phyloP scores from a whole-genome alignment of 64 coral and sea anemone genomes.

The Dendrophyllia cribrosa region DNA sequence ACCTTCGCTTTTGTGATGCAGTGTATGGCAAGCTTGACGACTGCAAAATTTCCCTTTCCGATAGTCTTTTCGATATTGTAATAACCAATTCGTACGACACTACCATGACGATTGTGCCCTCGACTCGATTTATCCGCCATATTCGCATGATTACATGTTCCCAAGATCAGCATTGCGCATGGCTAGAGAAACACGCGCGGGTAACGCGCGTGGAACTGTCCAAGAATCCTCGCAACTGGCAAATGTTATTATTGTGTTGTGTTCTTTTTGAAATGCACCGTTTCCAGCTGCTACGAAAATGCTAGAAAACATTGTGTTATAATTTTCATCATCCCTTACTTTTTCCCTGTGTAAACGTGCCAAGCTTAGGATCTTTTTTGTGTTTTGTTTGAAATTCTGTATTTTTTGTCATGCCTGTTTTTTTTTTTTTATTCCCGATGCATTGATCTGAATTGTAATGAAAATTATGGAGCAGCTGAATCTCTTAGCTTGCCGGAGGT shows the following conservation, averaged over 20 bases:
- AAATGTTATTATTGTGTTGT: neutral
- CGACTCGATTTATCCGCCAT: conserved; percentile 97
- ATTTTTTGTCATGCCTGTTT: too few species aligned
- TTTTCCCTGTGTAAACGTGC: neutral
- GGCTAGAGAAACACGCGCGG: neutral
- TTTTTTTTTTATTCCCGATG: neutral
- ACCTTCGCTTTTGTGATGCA: conserved; percentile 96
- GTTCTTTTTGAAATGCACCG: neutral
- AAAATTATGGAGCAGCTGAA: neutral
- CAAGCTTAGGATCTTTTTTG: neutral
- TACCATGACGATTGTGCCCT: conserved; percentile 96
- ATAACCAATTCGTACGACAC: conserved; percentile 96
- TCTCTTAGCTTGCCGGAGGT: neutral
- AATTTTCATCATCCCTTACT: neutral
- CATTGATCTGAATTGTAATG: neutral
- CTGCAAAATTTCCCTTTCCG: conserved; percentile 99
- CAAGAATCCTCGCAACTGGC: neutral
- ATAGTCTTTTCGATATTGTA: conserved; percentile 99
- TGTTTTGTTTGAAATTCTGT: neutral
- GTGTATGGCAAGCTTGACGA: conserved; percentile 98
- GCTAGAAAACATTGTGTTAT: conserved; percentile 8
- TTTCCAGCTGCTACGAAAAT: conserved; percentile 38
- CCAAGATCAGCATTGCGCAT: conserved; percentile 20
- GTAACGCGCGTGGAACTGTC: neutral
- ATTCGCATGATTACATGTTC: conserved; percentile 97